Percentiles rank a stretch among this genome's conserved stretches.
These are phyloP conservation scores for Bambusicola thoracicus DNA, from an alignment of 2,113 vertebrate species.

Conservation along the genomic window DNA sequence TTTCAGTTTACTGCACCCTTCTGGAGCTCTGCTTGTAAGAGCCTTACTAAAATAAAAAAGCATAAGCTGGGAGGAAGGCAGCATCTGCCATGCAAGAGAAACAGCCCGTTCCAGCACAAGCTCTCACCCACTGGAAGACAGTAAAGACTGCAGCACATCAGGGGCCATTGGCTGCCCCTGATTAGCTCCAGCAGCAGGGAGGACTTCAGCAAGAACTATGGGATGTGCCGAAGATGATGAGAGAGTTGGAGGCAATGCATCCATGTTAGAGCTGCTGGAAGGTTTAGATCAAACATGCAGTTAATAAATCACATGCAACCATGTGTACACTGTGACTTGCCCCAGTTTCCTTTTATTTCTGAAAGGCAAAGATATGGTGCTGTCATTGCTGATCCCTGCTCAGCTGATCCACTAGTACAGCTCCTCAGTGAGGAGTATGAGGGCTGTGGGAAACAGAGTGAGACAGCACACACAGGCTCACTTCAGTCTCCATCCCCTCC, in stretches of 20 bases:
- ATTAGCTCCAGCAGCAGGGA: neutral
- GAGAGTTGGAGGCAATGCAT: fast-evolving
- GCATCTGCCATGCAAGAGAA: neutral
- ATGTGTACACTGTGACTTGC: fast-evolving
- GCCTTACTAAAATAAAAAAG: neutral
- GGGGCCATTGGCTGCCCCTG: fast-evolving
- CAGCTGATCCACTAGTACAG: neutral
- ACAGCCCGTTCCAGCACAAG: neutral
- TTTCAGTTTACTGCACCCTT: neutral
- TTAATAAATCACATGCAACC: neutral
- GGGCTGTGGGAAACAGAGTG: neutral
- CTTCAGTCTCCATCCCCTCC: neutral
- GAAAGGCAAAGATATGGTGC: neutral
- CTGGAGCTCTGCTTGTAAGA: neutral
- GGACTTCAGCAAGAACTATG: neutral
- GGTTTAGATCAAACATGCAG: neutral
- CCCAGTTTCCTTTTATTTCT: neutral
- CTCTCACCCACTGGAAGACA: neutral
- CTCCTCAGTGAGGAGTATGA: neutral
- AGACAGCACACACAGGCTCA: neutral
- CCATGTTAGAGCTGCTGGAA: neutral
- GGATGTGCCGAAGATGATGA: neutral
- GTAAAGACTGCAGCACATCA: neutral
- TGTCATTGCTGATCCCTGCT: neutral
- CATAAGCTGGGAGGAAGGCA: neutral